These are phyloP conservation scores for Lamellibrachia luymesi DNA, from an alignment of 1,140 invertebrate species.

Conservation along the genomic window DNA sequence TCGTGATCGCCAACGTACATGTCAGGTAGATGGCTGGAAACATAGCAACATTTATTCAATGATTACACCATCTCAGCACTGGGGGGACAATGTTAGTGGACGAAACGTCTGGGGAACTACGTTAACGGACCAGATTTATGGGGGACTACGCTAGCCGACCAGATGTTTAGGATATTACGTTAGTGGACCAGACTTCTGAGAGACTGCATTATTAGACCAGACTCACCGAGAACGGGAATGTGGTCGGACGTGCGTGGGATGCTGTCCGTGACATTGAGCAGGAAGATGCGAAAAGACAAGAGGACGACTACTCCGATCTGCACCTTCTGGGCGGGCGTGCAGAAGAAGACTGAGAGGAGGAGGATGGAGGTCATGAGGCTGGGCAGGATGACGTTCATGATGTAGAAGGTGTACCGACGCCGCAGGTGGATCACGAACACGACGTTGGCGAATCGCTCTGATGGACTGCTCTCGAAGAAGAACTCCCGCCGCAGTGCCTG, in stretches of 20 bases:
- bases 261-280: constrained; percentile 26
- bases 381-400: constrained; percentile 29
- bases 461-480: constrained; percentile 24
- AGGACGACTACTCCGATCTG: constrained; percentile 27
- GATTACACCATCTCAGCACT: not conserved
- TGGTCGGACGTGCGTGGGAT: constrained; percentile 28
- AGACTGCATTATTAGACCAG: not conserved
- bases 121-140: too few relatives aligned
- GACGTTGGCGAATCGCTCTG: constrained; percentile 26
- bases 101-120: too few relatives aligned
- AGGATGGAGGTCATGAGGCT: constrained; percentile 24
- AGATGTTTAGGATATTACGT: too few relatives aligned
- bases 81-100: too few relatives aligned
- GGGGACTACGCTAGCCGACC: too few relatives aligned
- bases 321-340: constrained; percentile 27
- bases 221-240: constrained; percentile 25
- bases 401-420: constrained; percentile 26
- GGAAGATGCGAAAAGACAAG: constrained; percentile 26
- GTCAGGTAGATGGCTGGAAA: constrained; percentile 29
- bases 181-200: too few relatives aligned
- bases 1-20: constrained; percentile 30
- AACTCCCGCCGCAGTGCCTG: constrained; percentile 21
- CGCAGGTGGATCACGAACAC: constrained; percentile 17
- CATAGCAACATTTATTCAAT: not conserved
- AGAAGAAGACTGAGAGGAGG: constrained; percentile 27